Percentiles rank a stretch among this genome's conserved stretches.
phyloP scores from a whole-genome alignment of 2,888 invertebrate species.

The Drosophila ezoana region DNA sequence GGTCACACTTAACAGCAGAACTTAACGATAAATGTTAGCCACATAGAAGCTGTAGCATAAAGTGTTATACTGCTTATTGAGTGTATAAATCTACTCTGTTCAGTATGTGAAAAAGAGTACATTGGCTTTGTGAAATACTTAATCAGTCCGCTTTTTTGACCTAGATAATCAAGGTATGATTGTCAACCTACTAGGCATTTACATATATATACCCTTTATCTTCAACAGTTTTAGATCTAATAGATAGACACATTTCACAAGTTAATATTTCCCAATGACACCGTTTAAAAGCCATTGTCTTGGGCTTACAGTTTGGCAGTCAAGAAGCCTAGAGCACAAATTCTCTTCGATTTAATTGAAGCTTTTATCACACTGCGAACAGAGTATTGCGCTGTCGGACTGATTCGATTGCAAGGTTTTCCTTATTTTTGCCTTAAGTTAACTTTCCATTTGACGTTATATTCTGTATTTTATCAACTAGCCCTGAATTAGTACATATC shows the following conservation, averaged over 20 bases:
- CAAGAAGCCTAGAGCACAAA: too few species aligned
- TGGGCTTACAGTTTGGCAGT: too few species aligned
- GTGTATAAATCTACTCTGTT: neutral
- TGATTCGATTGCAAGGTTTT: neutral
- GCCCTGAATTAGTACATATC: neutral
- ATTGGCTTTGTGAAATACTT: neutral
- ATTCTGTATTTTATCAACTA: constrained; percentile 2
- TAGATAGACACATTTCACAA: neutral
- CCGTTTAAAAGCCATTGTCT: neutral
- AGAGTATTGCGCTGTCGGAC: constrained; percentile 4
- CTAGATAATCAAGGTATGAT: too few species aligned
- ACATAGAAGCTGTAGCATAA: constrained; percentile 2
- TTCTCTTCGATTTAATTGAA: neutral
- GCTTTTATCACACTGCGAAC: neutral
- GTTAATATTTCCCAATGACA: neutral
- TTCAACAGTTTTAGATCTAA: too few species aligned
- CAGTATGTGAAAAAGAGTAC: neutral
- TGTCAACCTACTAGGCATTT: too few species aligned
- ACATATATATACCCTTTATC: too few species aligned
- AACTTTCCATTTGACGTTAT: neutral
- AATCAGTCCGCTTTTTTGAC: too few species aligned
- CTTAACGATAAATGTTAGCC: constrained; percentile 3
- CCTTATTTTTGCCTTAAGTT: constrained; percentile 3
- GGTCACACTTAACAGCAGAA: constrained; percentile 24
- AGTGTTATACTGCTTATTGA: constrained; percentile 1